Evolutionary conservation across 2,888 invertebrate genomes (phyloP).

Genomic region (Ormia ochracea): DNA sequence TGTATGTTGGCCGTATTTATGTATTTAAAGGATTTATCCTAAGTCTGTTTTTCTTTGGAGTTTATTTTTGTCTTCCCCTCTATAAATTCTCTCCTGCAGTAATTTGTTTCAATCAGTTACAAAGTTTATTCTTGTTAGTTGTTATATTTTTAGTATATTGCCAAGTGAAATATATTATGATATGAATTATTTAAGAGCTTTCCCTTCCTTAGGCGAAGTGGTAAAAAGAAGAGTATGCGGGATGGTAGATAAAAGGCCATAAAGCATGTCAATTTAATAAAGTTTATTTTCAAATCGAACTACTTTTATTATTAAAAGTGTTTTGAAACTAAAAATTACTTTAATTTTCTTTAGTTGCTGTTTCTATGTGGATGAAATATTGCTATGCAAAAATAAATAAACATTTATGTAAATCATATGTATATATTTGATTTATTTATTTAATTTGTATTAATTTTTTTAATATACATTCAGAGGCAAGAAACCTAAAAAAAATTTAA

Average conservation of each 20-base stretch:
- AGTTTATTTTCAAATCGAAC: too few species aligned
- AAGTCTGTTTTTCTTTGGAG: neutral
- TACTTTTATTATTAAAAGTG: too few species aligned
- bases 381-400: too few species aligned
- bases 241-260: neutral
- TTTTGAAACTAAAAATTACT: too few species aligned
- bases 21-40: neutral
- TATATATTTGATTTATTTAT: too few species aligned
- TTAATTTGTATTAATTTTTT: too few species aligned
- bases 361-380: too few species aligned
- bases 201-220: neutral
- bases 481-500: too few species aligned
- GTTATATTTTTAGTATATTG: neutral
- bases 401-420: too few species aligned
- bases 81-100: neutral
- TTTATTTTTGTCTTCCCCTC: neutral
- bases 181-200: neutral
- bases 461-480: too few species aligned
- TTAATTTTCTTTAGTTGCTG: too few species aligned
- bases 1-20: neutral
- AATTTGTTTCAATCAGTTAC: slow-evolving; percentile 51
- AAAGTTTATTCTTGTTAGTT: slow-evolving; percentile 33
- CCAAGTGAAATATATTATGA: neutral
- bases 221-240: neutral
- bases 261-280: too few species aligned